Conservation (phyloP, 2,888 invertebrate genomes). For the Rhagonycha lutea region DNA sequence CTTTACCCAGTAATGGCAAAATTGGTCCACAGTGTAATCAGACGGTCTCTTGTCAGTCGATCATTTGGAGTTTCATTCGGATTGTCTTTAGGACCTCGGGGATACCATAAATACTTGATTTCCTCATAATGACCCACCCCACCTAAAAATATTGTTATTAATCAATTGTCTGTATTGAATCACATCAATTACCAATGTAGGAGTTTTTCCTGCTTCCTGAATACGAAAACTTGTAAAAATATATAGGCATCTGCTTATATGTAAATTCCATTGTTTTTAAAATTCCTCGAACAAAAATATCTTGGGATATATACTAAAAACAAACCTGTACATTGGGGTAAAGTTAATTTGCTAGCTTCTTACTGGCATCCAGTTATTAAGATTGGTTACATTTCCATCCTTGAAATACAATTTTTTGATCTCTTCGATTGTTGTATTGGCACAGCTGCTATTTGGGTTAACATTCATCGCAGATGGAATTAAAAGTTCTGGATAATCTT, state of each 20-base stretch:
- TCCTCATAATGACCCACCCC: slow-evolving; percentile 14
- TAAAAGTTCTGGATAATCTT: not conserved
- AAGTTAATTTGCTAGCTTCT: not conserved
- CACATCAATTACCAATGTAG: not conserved
- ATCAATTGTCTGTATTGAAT: not conserved
- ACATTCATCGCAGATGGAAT: not conserved
- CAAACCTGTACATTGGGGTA: not conserved
- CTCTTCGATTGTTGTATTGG: not conserved
- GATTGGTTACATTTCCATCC: not conserved
- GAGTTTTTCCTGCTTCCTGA: not conserved
- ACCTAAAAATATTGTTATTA: not conserved
- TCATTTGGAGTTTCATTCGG: not conserved
- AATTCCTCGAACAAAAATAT: slow-evolving; percentile 4
- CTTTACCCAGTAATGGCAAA: not conserved
- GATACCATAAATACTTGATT: not conserved
- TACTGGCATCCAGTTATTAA: not conserved
- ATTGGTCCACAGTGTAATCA: not conserved
- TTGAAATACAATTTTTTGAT: not conserved
- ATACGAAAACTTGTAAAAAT: slow-evolving; percentile 7
- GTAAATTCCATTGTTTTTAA: not conserved
- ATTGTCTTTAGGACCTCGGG: not conserved
- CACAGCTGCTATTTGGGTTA: not conserved
- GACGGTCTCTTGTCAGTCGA: not conserved
- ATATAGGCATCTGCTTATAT: not conserved
- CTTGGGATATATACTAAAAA: slow-evolving; percentile 12